Percentiles rank a stretch among this genome's conserved stretches.
These are phyloP conservation scores for Glareola pratincola DNA, from an alignment of 2,113 vertebrate genomes.

Conservation along the genomic window DNA sequence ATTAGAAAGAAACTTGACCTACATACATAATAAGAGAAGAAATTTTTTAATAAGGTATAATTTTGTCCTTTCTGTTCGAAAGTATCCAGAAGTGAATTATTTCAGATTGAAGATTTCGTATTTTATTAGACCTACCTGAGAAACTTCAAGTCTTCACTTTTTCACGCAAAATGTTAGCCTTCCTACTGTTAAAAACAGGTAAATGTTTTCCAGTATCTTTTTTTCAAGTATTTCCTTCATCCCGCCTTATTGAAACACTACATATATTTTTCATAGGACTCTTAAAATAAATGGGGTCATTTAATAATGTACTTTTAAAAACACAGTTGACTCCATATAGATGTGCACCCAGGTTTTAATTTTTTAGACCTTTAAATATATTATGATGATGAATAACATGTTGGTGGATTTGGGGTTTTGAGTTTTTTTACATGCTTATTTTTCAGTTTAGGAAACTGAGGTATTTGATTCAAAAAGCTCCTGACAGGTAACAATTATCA, in stretches of 20 bases:
- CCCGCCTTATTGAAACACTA: background rate
- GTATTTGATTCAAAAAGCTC: background rate
- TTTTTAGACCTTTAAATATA: background rate
- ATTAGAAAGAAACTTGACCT: background rate
- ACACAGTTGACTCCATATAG: background rate
- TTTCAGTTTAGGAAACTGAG: background rate
- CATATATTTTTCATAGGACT: background rate
- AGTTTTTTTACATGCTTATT: background rate
- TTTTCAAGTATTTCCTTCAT: background rate
- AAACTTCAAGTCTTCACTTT: background rate
- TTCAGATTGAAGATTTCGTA: background rate
- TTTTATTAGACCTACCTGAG: background rate
- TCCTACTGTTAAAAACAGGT: background rate
- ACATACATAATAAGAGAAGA: background rate
- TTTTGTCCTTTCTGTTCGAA: background rate
- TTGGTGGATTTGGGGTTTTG: background rate
- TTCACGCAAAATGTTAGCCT: background rate
- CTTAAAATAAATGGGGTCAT: background rate
- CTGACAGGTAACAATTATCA: background rate
- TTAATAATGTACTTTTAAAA: background rate
- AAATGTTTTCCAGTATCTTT: background rate
- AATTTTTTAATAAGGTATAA: background rate
- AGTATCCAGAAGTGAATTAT: background rate
- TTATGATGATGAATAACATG: background rate
- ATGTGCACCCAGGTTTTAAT: background rate